Evolutionary conservation across 2,888 invertebrate genomes (phyloP).

Genomic region (Diarsia brunnea): DNA sequence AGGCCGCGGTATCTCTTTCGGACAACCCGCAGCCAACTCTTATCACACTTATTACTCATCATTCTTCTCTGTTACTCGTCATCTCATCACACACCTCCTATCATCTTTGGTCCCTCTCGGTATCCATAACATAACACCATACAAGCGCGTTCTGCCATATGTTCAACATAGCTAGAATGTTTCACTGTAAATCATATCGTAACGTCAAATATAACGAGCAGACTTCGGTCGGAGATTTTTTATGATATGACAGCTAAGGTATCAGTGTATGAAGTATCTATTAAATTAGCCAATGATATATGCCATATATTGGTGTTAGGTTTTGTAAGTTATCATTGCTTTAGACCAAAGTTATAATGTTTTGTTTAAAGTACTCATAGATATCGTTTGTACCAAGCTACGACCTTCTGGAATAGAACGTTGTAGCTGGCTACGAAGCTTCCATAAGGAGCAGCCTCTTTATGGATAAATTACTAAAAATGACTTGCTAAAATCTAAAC

Average conservation of each 20-base stretch:
- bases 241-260: constrained; percentile 41
- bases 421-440: too few species aligned
- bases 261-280: constrained; percentile 13
- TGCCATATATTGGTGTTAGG: not conserved
- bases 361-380: not conserved
- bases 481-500: too few species aligned
- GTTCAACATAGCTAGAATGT: constrained; percentile 11
- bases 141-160: constrained; percentile 3
- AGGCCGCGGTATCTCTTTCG: too few species aligned
- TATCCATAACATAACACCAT: constrained; percentile 1
- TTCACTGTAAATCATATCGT: constrained; percentile 61
- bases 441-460: too few species aligned
- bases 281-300: constrained; percentile 34
- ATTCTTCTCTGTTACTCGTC: too few species aligned
- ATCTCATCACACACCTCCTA: too few species aligned
- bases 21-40: too few species aligned
- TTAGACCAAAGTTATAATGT: not conserved
- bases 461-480: not conserved
- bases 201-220: constrained; percentile 66
- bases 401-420: too few species aligned
- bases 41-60: too few species aligned
- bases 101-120: not conserved
- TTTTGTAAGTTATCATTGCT: not conserved
- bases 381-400: not conserved
- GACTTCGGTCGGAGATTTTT: constrained; percentile 52